Evolutionary conservation across 2,888 invertebrate genomes (phyloP).

Genomic region (Elgonia sp.): DNA sequence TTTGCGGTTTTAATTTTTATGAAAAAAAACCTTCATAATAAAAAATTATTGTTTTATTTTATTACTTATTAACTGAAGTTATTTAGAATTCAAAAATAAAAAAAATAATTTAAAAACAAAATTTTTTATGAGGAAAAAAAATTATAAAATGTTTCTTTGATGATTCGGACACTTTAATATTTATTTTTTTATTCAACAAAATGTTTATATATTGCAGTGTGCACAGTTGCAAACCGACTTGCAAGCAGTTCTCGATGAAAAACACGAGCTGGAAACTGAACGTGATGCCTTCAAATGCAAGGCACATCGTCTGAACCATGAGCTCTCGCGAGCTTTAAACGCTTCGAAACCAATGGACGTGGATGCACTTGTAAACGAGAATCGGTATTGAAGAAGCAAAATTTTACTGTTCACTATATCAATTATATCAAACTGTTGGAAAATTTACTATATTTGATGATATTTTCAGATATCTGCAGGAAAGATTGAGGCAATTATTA

Average conservation of each 20-base stretch:
- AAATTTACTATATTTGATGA: not conserved
- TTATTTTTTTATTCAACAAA: too few species aligned
- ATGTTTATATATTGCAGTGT: conserved; percentile 87
- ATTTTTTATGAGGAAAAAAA: too few species aligned
- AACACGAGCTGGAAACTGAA: conserved; percentile 93
- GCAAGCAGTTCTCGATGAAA: conserved; percentile 93
- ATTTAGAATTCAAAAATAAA: too few species aligned
- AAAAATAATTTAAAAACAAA: too few species aligned
- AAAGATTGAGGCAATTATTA: conserved; percentile 92
- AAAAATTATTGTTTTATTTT: too few species aligned
- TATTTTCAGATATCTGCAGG: conserved; percentile 90
- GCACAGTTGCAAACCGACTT: conserved; percentile 92
- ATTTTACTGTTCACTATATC: not conserved
- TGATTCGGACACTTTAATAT: too few species aligned
- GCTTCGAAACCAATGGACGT: conserved; percentile 90
- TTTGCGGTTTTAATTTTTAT: too few species aligned
- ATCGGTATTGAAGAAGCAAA: conserved; percentile 87
- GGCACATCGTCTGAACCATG: conserved; percentile 93
- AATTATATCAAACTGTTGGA: not conserved
- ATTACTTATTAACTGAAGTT: too few species aligned
- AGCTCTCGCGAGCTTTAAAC: conserved; percentile 91
- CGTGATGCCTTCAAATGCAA: conserved; percentile 94
- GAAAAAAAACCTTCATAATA: too few species aligned
- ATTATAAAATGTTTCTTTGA: too few species aligned
- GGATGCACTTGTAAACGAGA: conserved; percentile 93